A percentile compares a stretch with the other conserved stretches of the same genome.
These are phyloP conservation scores for Epizoanthus rinbou DNA, from an alignment of 92 coral and sea anemone genomes.

Conservation along the genomic window DNA sequence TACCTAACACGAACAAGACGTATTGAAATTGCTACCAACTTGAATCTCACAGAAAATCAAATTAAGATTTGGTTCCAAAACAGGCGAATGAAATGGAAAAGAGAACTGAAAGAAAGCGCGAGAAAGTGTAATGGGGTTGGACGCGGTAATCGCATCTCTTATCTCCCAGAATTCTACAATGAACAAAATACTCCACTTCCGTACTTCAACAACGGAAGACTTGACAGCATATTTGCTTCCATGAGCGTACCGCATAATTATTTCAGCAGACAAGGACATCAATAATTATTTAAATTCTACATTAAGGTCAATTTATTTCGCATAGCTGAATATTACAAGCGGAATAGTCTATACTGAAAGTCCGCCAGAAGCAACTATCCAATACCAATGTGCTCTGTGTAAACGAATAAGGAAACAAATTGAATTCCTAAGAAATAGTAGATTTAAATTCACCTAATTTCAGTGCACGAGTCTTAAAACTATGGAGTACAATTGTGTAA, in stretches of 20 bases:
- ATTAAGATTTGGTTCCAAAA: constrained; percentile 99
- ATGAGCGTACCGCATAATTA: constrained; percentile 28
- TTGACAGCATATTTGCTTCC: constrained; percentile 33
- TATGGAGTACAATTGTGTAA: no score
- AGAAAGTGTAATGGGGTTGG: constrained; percentile 27
- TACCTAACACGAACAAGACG: constrained; percentile 94
- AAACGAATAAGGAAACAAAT: no score
- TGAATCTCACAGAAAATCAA: constrained; percentile 93
- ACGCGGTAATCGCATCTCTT: constrained; percentile 2
- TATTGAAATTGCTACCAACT: constrained; percentile 89
- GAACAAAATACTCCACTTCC: constrained; percentile 17
- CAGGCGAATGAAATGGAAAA: constrained; percentile 98
- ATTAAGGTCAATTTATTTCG: not conserved
- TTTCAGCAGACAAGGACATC: constrained; percentile 22
- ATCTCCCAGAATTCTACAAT: constrained; percentile 21
- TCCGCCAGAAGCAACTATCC: no score
- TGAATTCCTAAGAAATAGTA: no score
- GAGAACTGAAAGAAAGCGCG: constrained; percentile 83
- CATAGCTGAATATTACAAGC: no score
- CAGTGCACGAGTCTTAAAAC: no score
- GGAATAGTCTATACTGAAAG: no score
- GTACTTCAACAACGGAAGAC: constrained; percentile 29
- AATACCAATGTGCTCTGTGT: no score
- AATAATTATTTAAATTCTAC: not conserved
- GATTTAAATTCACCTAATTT: no score